phyloP scores from a whole-genome alignment of 2,888 invertebrate species.

The Metacarcinus magister region DNA sequence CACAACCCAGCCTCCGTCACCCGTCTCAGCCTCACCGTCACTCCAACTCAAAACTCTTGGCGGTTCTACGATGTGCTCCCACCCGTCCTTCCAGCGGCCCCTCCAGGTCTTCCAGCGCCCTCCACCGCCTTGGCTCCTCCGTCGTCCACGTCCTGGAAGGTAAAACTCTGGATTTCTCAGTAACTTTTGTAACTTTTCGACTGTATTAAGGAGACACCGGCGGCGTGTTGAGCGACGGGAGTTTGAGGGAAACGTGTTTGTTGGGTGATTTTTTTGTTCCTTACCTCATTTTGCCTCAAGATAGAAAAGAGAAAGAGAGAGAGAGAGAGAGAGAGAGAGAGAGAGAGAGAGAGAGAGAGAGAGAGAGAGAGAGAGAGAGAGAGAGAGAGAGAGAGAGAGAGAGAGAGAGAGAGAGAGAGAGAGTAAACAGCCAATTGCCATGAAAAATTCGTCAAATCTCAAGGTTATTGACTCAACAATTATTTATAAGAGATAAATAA shows the following conservation, averaged over 20 bases:
- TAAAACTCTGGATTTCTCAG: background rate
- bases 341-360: slow-evolving; percentile 14
- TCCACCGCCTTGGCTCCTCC: background rate
- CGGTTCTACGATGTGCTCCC: background rate
- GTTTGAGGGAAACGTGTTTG: background rate
- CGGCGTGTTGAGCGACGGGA: slow-evolving; percentile 29
- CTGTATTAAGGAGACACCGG: slow-evolving; percentile 11
- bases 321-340: slow-evolving; percentile 22
- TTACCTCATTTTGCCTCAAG: background rate
- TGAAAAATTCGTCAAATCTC: too few species aligned
- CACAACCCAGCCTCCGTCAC: background rate
- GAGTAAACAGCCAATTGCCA: background rate
- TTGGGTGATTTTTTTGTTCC: background rate
- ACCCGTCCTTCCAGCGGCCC: background rate
- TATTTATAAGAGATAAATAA: too few species aligned
- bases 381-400: slow-evolving; percentile 2
- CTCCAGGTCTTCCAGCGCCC: background rate
- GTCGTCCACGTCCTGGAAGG: slow-evolving; percentile 22
- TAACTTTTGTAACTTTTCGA: slow-evolving; percentile 36
- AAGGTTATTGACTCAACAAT: too few species aligned
- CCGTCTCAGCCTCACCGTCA: background rate
- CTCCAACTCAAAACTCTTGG: background rate
- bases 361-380: slow-evolving; percentile 22
- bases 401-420: background rate
- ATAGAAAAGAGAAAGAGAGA: background rate